A percentile compares a stretch with the other conserved stretches of the same genome.
Evolutionary conservation across 2,888 invertebrate genomes (phyloP).

Genomic region (Caenorhabditis drosophilae): DNA sequence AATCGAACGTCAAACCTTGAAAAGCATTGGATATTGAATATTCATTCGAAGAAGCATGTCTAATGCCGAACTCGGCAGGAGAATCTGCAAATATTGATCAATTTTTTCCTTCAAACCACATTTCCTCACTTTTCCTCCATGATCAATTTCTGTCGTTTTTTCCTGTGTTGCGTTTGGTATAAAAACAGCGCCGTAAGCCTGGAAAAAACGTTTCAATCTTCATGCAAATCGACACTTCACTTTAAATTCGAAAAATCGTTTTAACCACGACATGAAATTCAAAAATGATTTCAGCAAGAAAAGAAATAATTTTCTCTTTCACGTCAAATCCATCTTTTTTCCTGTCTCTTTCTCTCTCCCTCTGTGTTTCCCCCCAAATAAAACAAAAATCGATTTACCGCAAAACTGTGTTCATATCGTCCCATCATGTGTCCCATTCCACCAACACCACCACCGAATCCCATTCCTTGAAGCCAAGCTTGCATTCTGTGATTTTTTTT

Average conservation of each 20-base stretch:
- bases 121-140: conserved; percentile 68
- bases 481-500: too few relatives aligned
- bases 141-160: conserved; percentile 60
- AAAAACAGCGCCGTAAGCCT: conserved; percentile 53
- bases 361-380: neutral
- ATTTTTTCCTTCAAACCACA: too few relatives aligned
- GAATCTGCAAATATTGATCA: too few relatives aligned
- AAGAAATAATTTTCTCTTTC: too few relatives aligned
- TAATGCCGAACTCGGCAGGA: conserved; percentile 61
- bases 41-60: conserved; percentile 76
- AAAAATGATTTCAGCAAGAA: too few relatives aligned
- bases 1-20: conserved; percentile 76
- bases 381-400: conserved; percentile 21
- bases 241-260: too few relatives aligned
- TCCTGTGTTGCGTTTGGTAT: conserved; percentile 52
- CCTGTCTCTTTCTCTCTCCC: neutral
- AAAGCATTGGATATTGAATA: conserved; percentile 97
- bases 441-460: conserved; percentile 4
- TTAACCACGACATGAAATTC: too few relatives aligned
- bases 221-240: too few relatives aligned
- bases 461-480: conserved; percentile 26
- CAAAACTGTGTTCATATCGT: conserved; percentile 20
- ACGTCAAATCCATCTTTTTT: too few relatives aligned
- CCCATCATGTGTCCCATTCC: too few relatives aligned
- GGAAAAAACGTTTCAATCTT: conserved; percentile 1